phyloP scores from a whole-genome alignment of 2,888 invertebrate genomes.

The Acleris holmiana region DNA sequence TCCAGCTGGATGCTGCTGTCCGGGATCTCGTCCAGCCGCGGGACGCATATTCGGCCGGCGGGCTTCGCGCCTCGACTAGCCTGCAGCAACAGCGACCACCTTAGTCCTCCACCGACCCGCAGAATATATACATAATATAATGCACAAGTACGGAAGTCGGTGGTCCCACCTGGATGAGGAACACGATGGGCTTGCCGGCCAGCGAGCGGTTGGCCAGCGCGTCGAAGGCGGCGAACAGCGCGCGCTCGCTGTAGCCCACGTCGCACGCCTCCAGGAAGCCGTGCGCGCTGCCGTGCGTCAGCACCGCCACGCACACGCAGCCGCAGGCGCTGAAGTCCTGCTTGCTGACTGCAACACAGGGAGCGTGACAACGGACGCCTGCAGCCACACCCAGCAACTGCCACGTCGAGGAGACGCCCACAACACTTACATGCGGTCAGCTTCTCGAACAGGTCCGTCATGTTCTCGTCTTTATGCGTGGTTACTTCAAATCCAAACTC shows the following conservation, averaged over 20 bases:
- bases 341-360: neutral
- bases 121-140: no score
- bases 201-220: neutral
- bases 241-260: neutral
- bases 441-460: no score
- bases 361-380: no score
- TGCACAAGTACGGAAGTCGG: no score
- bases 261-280: neutral
- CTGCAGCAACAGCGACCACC: neutral
- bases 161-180: conserved; percentile 5
- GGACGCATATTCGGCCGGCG: neutral
- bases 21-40: neutral
- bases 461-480: no score
- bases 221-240: neutral
- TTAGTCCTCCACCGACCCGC: no score
- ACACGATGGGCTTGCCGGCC: conserved; percentile 1
- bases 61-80: conserved; percentile 2
- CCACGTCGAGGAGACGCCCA: no score
- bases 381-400: no score
- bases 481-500: no score
- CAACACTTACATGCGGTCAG: no score
- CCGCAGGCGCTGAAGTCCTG: neutral
- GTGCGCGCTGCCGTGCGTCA: neutral
- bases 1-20: neutral
- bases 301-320: neutral